Evolutionary conservation across 2,797 vertebrate genomes (phyloP).

Genomic region (Sebastes matsubarae): DNA sequence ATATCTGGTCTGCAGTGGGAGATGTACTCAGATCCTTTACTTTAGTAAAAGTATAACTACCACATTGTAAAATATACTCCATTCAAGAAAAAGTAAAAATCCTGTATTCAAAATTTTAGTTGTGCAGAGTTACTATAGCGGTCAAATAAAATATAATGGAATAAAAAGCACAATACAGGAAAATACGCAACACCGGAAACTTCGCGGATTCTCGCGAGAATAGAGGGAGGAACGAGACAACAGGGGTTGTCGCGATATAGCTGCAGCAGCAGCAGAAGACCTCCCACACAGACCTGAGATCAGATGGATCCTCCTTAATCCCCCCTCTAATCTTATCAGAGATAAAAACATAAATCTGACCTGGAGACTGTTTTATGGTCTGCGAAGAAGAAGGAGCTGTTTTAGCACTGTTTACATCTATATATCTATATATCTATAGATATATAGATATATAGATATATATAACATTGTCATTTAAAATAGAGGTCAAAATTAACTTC

Average conservation of each 20-base stretch:
- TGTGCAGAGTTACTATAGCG: neutral
- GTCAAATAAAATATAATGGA: neutral
- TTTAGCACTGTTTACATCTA: neutral
- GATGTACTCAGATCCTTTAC: neutral
- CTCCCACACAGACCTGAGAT: conserved; percentile 36
- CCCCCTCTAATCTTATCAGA: neutral
- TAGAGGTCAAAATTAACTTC: neutral
- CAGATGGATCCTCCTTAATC: conserved; percentile 25
- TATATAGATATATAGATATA: neutral
- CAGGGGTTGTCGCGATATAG: neutral
- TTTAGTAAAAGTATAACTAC: neutral
- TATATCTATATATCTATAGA: no score
- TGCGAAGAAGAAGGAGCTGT: neutral
- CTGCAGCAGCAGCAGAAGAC: neutral
- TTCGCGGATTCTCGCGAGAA: conserved; percentile 93
- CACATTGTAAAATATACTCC: neutral
- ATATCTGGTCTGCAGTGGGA: neutral
- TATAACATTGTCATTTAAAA: neutral
- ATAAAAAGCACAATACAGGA: conserved; percentile 62
- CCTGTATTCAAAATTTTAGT: neutral
- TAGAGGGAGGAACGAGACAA: conserved; percentile 43
- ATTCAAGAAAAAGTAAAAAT: neutral
- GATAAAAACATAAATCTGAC: conserved; percentile 23
- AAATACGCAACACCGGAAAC: conserved; percentile 99
- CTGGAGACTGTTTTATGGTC: conserved; percentile 1